phyloP scores from a whole-genome alignment of 2,888 invertebrate genomes.

The Empis stercorea region DNA sequence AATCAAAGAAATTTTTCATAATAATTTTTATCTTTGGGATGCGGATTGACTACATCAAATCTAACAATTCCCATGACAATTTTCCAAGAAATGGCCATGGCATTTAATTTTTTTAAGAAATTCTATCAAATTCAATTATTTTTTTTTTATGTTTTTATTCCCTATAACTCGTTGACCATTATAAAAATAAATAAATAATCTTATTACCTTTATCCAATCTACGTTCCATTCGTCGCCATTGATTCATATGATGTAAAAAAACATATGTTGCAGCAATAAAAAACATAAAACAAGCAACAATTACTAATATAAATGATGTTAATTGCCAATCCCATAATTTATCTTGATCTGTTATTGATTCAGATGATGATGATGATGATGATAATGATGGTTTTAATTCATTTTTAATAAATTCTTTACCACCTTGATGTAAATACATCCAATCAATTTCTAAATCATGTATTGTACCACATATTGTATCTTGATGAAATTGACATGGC shows the following conservation, averaged over 20 bases:
- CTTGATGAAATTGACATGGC: slow-evolving; percentile 62
- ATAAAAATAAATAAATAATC: too few relatives aligned
- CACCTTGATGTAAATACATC: slow-evolving; percentile 25
- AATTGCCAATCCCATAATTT: slow-evolving; percentile 59
- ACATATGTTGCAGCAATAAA: slow-evolving; percentile 64
- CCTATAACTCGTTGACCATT: too few relatives aligned
- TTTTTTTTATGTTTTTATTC: too few relatives aligned
- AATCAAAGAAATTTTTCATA: background rate
- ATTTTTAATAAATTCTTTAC: background rate
- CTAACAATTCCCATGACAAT: background rate
- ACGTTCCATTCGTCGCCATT: slow-evolving; percentile 66
- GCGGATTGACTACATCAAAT: background rate
- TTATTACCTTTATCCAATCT: slow-evolving; percentile 59
- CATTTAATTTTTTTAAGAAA: too few relatives aligned
- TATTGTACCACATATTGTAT: slow-evolving; percentile 60
- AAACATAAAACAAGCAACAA: slow-evolving; percentile 64
- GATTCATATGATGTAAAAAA: slow-evolving; percentile 62
- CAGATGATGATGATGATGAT: too few relatives aligned
- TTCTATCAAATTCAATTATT: too few relatives aligned
- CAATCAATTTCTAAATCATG: slow-evolving; percentile 51
- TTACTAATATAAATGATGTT: slow-evolving; percentile 56
- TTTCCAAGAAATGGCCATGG: too few relatives aligned
- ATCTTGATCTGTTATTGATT: background rate
- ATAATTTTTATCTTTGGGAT: background rate
- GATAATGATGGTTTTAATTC: too few relatives aligned